Evolutionary conservation across 2,888 invertebrate genomes (phyloP), one percentile per base, ranked within the genome.

Genomic region (Imbricaverruca yamaguchii): DNA sequence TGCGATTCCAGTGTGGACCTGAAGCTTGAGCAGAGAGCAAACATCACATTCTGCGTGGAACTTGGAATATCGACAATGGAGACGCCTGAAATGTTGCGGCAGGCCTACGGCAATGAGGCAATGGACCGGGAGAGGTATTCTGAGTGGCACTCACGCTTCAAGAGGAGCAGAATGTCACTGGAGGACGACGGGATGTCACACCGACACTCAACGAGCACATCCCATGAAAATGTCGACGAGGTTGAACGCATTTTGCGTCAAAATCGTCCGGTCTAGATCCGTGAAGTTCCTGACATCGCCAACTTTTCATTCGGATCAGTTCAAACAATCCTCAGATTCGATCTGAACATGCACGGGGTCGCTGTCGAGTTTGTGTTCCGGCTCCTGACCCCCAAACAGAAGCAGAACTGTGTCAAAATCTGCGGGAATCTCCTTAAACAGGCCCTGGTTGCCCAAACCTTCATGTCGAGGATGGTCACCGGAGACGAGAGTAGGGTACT

Each of bases 271-370:
- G 4, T n/a, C 57, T 4, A 2, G 4, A 57, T 57, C 57, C 1
- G 15, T 13, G 57, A 61, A 80, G 65, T 55, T 65, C 2, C 63
- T 21, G 65, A 11, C 65, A 80, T 65, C 65, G 23, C 61, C 55
- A 80, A 65, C 4, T 2, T 80, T 1, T 80, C 65, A 63, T 65
- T 25, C 11, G 65, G 25, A 65, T 65, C 80, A 80, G 57, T 80
- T 63, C 80, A 65, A 65, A 65, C 65, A 65, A 80, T 80, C 80
- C 80, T 80, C 25, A 53, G 21, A 53, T 80, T 9, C 63, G 67
- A 80, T 80, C 8, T 25, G 57, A 57, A 6, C 57, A 65, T 63
- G 80, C 80, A 65, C 13, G 55, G 39, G 3, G 65, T 80, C 53
- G 67, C 67, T 69, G 74, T 7, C 74, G 7, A 69, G 74, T 59